A percentile compares a stretch with the other conserved stretches of the same genome.
phyloP scores from a whole-genome alignment of 2,888 invertebrate species.

The Hecatera dysodea region DNA sequence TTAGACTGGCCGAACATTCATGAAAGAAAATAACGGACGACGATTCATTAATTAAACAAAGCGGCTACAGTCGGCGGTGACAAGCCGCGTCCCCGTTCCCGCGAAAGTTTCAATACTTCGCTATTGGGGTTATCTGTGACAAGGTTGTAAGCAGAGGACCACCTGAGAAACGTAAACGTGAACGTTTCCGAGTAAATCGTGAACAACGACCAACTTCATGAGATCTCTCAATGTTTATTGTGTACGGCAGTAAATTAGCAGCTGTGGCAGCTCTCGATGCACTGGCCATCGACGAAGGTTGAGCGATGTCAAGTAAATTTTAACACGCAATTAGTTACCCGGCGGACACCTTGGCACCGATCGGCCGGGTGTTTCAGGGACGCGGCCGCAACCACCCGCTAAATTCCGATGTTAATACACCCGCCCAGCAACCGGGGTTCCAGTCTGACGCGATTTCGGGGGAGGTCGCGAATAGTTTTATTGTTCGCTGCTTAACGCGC shows the following conservation, averaged over 20 bases:
- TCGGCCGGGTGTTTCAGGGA: slow-evolving; percentile 81
- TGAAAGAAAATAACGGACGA: slow-evolving; percentile 68
- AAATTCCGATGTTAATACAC: slow-evolving; percentile 63
- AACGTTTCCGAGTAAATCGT: slow-evolving; percentile 83
- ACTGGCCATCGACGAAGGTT: slow-evolving; percentile 81
- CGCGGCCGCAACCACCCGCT: slow-evolving; percentile 66
- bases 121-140: slow-evolving; percentile 86
- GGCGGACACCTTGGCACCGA: slow-evolving; percentile 87
- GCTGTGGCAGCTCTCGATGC: slow-evolving; percentile 72
- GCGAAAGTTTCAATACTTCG: slow-evolving; percentile 83
- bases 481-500: slow-evolving; percentile 77
- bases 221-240: slow-evolving; percentile 73
- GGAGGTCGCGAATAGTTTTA: slow-evolving; percentile 77
- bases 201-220: slow-evolving; percentile 68
- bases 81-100: slow-evolving; percentile 81
- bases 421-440: slow-evolving; percentile 68
- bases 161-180: slow-evolving; percentile 84
- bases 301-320: slow-evolving; percentile 89
- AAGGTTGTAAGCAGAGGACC: slow-evolving; percentile 85
- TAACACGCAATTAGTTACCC: slow-evolving; percentile 89
- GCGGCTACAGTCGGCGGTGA: slow-evolving; percentile 71
- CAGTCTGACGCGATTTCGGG: slow-evolving; percentile 67
- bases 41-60: slow-evolving; percentile 82
- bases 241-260: slow-evolving; percentile 62
- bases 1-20: slow-evolving; percentile 63